These are phyloP conservation scores for Philonicus albiceps DNA, from an alignment of 2,888 invertebrate genomes.

Conservation along the genomic window DNA sequence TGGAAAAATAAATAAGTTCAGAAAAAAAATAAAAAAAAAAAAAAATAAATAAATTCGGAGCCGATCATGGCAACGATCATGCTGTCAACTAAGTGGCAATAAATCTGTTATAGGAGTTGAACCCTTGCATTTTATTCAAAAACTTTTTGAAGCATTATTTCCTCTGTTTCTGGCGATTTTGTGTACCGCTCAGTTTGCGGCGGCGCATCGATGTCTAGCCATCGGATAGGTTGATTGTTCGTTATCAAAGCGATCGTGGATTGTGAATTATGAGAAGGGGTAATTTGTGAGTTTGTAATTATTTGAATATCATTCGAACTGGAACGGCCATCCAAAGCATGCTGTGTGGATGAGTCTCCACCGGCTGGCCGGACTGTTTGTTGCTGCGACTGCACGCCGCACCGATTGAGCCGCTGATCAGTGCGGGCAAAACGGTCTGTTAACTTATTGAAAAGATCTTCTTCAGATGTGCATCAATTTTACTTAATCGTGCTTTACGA, in stretches of 20 bases:
- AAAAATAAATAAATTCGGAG: conserved; percentile 9
- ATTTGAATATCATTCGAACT: conserved; percentile 38
- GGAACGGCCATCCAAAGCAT: neutral
- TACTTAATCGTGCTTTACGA: neutral
- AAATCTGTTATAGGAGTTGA: conserved; percentile 45
- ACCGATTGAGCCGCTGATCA: neutral
- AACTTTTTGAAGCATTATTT: conserved; percentile 35
- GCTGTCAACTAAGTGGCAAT: conserved; percentile 47
- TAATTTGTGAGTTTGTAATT: conserved; percentile 43
- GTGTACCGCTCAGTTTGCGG: neutral
- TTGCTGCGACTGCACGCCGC: neutral
- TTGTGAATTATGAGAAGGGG: conserved; percentile 38
- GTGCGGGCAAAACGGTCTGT: neutral
- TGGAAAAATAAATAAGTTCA: neutral
- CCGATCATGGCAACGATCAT: conserved; percentile 45
- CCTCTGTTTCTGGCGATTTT: conserved; percentile 39
- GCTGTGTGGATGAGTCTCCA: neutral
- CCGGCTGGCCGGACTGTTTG: neutral
- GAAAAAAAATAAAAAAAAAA: neutral
- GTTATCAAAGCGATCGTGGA: conserved; percentile 38
- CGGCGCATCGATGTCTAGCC: conserved; percentile 8
- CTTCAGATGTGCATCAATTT: neutral
- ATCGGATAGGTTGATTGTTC: conserved; percentile 40
- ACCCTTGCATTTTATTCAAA: conserved; percentile 37
- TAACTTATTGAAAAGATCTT: neutral